Base-by-base conservation (phyloP, 2,797 vertebrate species). In the Xenopus petersii region DNA sequence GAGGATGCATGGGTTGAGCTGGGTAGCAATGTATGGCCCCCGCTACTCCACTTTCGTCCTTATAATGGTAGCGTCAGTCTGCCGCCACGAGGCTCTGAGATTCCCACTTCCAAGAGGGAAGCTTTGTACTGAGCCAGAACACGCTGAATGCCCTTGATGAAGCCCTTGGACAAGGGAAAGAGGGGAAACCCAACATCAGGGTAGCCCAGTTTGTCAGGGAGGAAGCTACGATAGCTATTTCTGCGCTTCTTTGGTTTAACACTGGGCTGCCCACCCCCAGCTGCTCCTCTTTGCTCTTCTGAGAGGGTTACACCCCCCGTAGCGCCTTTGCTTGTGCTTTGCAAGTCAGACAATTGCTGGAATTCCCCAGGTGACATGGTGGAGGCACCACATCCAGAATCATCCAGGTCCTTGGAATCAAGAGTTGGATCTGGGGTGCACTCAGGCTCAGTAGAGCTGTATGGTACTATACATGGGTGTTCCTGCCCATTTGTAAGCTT, bases 181-280 rank as follows among this genome's bases (percentile, higher is more conserved):
- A 99, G 94, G 0, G 98, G 98, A 74, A 98, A 99, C 84, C 98
- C 97, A 8, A 99, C 96, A 87, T 99, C 96, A 0, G 97, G 97
- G 89, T 96, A 99, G 78, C 96, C 96, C 0, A 95, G 93, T 83
- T 95, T 95, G 87, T 98, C 98, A 0, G 97, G 97, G 49, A 99
- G 93, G 91, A 99, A 99, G 82, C 96, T 99, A 71, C 97, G 89
- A 88, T 99, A 99, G 89, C 98, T 99, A 95, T 99, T 98, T 82
- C 96, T 94, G 81, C 96, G 89, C 86, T 98, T 99, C 94, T 99
- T 99, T 92, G 98, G 96, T 93, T 95, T 95, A 82, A 99, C 97
- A 0, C 88, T 94, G 2, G 94, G 94, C 79, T 95, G 95, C 67
- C 16, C 80, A 0, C 89, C 84, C 64, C 92, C 92, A 49, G 83